These are phyloP conservation scores for Haliaeetus leucogaster DNA, from an alignment of 2,113 vertebrate genomes.

Conservation along the genomic window DNA sequence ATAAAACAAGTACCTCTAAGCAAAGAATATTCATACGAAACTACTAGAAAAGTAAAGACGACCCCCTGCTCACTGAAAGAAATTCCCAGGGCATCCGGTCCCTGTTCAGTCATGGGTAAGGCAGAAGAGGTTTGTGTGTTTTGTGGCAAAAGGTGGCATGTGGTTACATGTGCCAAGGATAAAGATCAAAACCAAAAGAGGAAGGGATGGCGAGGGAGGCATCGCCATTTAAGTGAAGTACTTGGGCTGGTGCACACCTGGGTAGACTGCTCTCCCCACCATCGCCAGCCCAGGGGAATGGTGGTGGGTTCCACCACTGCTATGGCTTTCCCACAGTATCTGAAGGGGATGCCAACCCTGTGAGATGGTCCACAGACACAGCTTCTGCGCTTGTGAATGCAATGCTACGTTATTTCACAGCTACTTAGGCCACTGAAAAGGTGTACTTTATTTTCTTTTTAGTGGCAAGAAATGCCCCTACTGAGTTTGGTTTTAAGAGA, in stretches of 20 bases:
- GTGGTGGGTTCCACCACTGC: neutral
- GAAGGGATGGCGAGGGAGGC: neutral
- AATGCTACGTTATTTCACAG: neutral
- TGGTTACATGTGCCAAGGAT: neutral
- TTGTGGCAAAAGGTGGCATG: conserved; percentile 32
- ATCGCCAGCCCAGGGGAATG: neutral
- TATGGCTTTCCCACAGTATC: neutral
- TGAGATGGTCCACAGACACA: conserved; percentile 68
- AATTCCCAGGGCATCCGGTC: conserved; percentile 57
- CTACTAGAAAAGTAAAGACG: conserved; percentile 70
- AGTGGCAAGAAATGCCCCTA: conserved; percentile 18
- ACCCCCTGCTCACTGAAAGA: conserved; percentile 67
- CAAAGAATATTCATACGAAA: conserved; percentile 75
- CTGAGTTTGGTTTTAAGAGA: neutral
- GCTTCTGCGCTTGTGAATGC: neutral
- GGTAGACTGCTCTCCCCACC: neutral
- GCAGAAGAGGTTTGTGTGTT: conserved; percentile 49
- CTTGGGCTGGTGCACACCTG: neutral
- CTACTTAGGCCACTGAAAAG: neutral
- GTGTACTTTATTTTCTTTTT: neutral
- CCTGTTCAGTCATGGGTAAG: conserved; percentile 72
- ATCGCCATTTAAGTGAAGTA: neutral
- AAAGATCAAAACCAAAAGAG: neutral
- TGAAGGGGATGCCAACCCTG: neutral
- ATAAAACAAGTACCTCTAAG: conserved; percentile 89